These are phyloP conservation scores for Drosophila lowei DNA, from an alignment of 1,140 invertebrate genomes.

Conservation along the genomic window DNA sequence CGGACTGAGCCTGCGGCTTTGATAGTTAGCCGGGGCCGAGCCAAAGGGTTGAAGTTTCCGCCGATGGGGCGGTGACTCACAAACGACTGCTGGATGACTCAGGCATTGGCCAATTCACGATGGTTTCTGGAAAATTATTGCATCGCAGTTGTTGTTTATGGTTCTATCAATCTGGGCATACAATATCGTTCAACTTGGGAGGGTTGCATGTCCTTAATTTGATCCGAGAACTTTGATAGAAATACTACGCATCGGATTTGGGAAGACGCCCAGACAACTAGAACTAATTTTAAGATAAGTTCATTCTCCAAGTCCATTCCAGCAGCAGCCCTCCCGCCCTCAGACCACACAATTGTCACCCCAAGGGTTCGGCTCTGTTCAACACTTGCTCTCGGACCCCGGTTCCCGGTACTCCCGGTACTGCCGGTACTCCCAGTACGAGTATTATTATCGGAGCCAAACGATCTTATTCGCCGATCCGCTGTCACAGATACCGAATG, in stretches of 20 bases:
- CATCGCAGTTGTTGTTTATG: slow-evolving; percentile 33
- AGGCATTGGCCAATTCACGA: slow-evolving; percentile 9
- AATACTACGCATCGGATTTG: not conserved
- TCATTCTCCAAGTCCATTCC: slow-evolving; percentile 2
- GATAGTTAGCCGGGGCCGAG: not conserved
- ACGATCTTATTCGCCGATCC: slow-evolving; percentile 70
- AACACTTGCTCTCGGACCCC: slow-evolving; percentile 59
- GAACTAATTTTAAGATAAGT: slow-evolving; percentile 60
- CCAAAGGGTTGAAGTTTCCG: slow-evolving; percentile 13
- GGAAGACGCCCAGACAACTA: slow-evolving; percentile 22
- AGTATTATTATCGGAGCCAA: slow-evolving; percentile 39
- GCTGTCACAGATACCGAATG: slow-evolving; percentile 60
- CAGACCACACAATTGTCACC: slow-evolving; percentile 54
- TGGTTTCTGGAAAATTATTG: slow-evolving; percentile 19
- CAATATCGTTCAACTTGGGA: slow-evolving; percentile 5
- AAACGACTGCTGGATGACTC: slow-evolving; percentile 27
- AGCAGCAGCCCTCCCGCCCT: slow-evolving; percentile 10
- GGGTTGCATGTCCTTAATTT: slow-evolving; percentile 22
- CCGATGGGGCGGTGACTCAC: not conserved
- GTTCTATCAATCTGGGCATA: slow-evolving; percentile 4
- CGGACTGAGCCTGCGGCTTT: not conserved
- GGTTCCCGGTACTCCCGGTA: not conserved
- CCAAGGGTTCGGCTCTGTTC: slow-evolving; percentile 46
- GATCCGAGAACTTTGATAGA: slow-evolving; percentile 28
- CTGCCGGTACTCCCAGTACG: not conserved